Percentiles rank a stretch among this genome's conserved stretches.
Conservation (phyloP, 1,140 invertebrate genomes). For the Lanistes nyassanus region DNA sequence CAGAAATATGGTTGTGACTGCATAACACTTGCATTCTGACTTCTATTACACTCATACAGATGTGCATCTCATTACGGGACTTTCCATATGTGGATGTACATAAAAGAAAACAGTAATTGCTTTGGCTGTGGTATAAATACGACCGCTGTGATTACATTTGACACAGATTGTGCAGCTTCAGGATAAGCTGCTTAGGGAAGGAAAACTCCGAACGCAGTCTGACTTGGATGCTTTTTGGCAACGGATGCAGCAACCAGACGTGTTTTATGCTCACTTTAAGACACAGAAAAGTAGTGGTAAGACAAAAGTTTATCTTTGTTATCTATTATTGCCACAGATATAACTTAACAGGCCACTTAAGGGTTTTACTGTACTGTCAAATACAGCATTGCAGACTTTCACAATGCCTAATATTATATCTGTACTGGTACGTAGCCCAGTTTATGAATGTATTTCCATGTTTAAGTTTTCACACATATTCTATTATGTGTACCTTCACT, state of each 20-base stretch:
- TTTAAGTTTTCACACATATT: no score
- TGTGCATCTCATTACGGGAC: background rate
- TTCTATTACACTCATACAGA: background rate
- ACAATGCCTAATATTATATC: no score
- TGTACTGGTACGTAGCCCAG: no score
- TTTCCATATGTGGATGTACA: background rate
- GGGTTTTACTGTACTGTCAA: no score
- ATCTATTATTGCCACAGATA: background rate
- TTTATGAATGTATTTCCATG: no score
- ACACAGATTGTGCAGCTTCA: conserved; percentile 52
- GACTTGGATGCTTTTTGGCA: conserved; percentile 52
- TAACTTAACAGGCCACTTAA: no score
- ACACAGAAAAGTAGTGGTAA: conserved; percentile 39
- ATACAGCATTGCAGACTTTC: no score
- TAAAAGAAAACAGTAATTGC: background rate
- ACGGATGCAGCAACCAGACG: conserved; percentile 50
- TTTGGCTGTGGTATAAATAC: no score
- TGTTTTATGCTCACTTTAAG: conserved; percentile 50
- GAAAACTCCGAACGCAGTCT: conserved; percentile 51
- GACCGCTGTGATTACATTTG: background rate
- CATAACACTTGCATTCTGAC: background rate
- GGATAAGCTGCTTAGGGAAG: conserved; percentile 50
- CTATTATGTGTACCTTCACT: no score
- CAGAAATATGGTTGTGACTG: no score
- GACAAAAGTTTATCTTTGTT: background rate